Base-by-base conservation (phyloP, 2,113 vertebrate genomes). In the Clinocottus analis region DNA sequence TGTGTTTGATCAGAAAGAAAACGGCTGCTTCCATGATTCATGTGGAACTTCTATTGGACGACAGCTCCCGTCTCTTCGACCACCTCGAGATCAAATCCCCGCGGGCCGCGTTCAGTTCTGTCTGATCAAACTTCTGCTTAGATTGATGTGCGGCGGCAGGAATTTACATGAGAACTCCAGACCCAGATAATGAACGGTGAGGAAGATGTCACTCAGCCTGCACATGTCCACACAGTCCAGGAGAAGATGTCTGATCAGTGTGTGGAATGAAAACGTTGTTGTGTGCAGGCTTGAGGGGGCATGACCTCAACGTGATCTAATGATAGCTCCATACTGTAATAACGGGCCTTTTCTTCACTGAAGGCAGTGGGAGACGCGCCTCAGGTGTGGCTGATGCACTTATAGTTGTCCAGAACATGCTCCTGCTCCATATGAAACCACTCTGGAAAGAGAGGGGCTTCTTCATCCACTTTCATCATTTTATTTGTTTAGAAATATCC, bases 1-100 rank as follows among this genome's bases (percentile, higher is more conserved):
- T 58, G 13, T 59, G 41, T 70, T 79, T 9, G 9, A 72, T 43
- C 72, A 65, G 2, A 65, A 72, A 64, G n/a, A 72, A 64, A 43
- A 7, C 13, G 10, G 8, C 19, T 75, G 63, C 64, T 72, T 43
- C 59, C 19, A 3, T 2, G 49, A 25, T 43, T 31, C 41, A 10
- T 56, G 21, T 29, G 4, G 39, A 35, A 64, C n/a, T 14, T 51
- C 47, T n/a, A n/a, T n/a, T n/a, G 3, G 2, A 51, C 8, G 19
- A 51, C 11, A 65, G 17, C 29, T 35, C 12, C 35, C 17, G 10
- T 33, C 10, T 37, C 39, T 72, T 21, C 12, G 7, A 11, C 16
- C 21, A 29, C 21, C 1, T 51, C 13, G 8, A 47, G 33, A 29
- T 60, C 0, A 60, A 65, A 68, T 9, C 29, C 49, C 4, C 8